A percentile compares a stretch with the other conserved stretches of the same genome.
phyloP scores from a whole-genome alignment of 2,113 vertebrate genomes.

The Jaculus jaculus region DNA sequence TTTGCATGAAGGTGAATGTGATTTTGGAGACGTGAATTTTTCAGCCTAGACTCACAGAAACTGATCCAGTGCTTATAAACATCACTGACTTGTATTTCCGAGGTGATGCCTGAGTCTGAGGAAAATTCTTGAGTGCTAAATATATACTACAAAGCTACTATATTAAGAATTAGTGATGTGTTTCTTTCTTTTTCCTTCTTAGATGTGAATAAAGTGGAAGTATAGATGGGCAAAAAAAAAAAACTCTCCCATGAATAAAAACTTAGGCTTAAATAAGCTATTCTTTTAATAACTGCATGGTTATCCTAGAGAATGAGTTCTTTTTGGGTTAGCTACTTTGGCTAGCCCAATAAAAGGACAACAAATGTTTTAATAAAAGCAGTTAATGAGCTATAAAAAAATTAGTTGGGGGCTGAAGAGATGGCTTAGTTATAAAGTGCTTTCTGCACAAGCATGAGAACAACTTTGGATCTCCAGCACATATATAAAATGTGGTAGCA shows the following conservation, averaged over 20 bases:
- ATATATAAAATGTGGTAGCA: too few relatives aligned
- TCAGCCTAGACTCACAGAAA: background rate
- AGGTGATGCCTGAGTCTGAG: background rate
- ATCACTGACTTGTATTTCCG: slow-evolving; percentile 16
- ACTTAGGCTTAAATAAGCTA: background rate
- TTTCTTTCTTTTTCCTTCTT: background rate
- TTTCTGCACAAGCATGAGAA: too few relatives aligned
- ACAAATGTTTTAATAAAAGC: slow-evolving; percentile 30
- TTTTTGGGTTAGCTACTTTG: slow-evolving; percentile 18
- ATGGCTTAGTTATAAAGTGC: too few relatives aligned
- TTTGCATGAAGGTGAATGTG: slow-evolving; percentile 4
- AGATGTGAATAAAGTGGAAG: background rate
- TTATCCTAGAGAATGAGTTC: slow-evolving; percentile 36
- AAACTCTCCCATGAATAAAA: slow-evolving; percentile 55
- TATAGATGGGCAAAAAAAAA: background rate
- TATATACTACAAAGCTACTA: background rate
- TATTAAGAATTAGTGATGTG: background rate
- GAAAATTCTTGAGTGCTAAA: slow-evolving; percentile 19
- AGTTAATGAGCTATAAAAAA: slow-evolving; percentile 29
- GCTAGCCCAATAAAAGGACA: slow-evolving; percentile 27
- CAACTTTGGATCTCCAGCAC: too few relatives aligned
- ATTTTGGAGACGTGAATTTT: slow-evolving; percentile 43
- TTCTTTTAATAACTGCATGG: slow-evolving; percentile 17
- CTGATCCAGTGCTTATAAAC: slow-evolving; percentile 13
- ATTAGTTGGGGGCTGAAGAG: too few relatives aligned